Percentiles rank a stretch among this genome's conserved stretches.
These are phyloP conservation scores for Ichneumoninae sp. DNA, from an alignment of 2,888 invertebrate genomes.

Conservation along the genomic window DNA sequence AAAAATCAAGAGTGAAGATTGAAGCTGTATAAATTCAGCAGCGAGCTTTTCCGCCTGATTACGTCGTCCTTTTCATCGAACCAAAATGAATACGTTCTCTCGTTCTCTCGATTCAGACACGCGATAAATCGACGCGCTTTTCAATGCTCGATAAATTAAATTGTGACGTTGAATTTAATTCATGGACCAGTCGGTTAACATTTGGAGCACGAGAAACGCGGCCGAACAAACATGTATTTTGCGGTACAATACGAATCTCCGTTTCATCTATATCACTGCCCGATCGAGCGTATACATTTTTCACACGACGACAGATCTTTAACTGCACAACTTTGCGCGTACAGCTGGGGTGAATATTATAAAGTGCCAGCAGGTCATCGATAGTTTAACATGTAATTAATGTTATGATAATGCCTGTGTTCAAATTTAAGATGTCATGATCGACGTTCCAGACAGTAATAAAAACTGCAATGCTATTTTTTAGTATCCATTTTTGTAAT, in stretches of 20 bases:
- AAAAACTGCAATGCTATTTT: no score
- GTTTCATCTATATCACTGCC: not conserved
- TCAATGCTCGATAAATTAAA: conserved; percentile 37
- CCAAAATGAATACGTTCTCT: not conserved
- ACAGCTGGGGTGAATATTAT: not conserved
- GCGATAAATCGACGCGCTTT: conserved; percentile 12
- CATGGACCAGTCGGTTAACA: conserved; percentile 19
- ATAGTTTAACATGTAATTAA: not conserved
- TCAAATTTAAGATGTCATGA: no score
- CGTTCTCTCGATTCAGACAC: not conserved
- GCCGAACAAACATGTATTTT: conserved; percentile 15
- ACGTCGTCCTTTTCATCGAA: conserved; percentile 1
- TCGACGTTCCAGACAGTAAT: no score
- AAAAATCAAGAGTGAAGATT: not conserved
- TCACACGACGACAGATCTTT: not conserved
- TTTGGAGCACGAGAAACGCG: conserved; percentile 1
- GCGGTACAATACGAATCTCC: not conserved
- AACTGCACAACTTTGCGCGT: not conserved
- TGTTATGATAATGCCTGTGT: not conserved
- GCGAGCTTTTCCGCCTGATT: not conserved
- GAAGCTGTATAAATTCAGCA: not conserved
- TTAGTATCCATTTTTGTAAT: no score
- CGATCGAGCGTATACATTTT: conserved; percentile 23
- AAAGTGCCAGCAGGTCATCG: not conserved
- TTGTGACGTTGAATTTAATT: conserved; percentile 32